A percentile compares a stretch with the other conserved stretches of the same genome.
These are phyloP conservation scores for Acropternis orthonyx DNA, from an alignment of 2,797 vertebrate species.

Conservation along the genomic window DNA sequence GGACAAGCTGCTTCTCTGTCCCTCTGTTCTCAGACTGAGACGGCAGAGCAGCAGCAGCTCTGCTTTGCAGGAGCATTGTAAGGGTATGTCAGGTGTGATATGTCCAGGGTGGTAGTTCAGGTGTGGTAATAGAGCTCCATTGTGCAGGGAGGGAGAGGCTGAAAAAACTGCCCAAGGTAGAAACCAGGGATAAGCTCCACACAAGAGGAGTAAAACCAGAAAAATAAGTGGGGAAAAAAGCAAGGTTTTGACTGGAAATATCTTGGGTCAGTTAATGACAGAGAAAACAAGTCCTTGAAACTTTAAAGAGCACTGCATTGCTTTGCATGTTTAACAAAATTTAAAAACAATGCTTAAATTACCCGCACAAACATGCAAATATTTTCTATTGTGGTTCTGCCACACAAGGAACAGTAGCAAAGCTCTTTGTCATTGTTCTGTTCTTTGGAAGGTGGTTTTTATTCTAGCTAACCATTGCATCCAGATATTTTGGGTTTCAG, in stretches of 20 bases:
- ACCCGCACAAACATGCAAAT: neutral
- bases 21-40: neutral
- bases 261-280: neutral
- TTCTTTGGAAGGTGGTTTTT: neutral
- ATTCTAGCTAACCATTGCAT: neutral
- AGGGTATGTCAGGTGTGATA: neutral
- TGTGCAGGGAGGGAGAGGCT: neutral
- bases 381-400: neutral
- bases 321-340: neutral
- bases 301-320: neutral
- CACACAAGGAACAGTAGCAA: neutral
- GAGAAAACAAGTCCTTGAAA: neutral
- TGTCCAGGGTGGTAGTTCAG: neutral
- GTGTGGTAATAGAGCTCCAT: neutral
- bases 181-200: neutral
- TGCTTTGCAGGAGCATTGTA: neutral
- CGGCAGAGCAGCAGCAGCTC: neutral
- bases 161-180: neutral
- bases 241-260: neutral
- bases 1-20: conserved; percentile 45
- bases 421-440: neutral
- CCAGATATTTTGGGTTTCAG: neutral
- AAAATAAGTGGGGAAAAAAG: rapidly evolving
- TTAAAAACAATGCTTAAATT: neutral
- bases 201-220: neutral